Evolutionary conservation across 1,140 invertebrate genomes (phyloP).

Genomic region (Musca domestica): DNA sequence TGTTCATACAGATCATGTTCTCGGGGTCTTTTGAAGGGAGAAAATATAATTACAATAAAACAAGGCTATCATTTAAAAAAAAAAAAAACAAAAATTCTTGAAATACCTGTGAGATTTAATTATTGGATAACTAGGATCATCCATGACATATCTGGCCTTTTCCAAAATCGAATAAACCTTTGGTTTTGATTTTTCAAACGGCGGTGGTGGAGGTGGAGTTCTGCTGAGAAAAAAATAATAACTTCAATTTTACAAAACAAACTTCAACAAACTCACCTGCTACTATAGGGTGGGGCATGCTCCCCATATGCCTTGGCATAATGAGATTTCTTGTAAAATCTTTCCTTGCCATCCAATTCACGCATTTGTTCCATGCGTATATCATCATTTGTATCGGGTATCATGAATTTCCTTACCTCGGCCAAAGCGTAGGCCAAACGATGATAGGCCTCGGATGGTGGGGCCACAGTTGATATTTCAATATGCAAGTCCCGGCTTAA

Average conservation of each 20-base stretch:
- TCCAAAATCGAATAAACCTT: conserved; percentile 82
- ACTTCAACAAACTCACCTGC: conserved; percentile 32
- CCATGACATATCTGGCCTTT: conserved; percentile 75
- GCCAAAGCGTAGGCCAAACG: conserved; percentile 84
- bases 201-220: conserved; percentile 47
- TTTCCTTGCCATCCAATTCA: conserved; percentile 60
- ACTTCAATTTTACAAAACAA: not conserved
- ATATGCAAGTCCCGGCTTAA: conserved; percentile 91
- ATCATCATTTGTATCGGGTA: conserved; percentile 75
- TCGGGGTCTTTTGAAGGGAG: conserved; percentile 33
- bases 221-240: conserved; percentile 25
- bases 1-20: conserved; percentile 50
- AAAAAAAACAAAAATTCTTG: not conserved
- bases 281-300: conserved; percentile 41
- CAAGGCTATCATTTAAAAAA: too few species aligned
- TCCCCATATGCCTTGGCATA: conserved; percentile 49
- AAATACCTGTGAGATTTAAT: conserved; percentile 45
- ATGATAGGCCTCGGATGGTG: conserved; percentile 88
- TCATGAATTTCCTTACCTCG: conserved; percentile 70
- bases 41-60: not conserved
- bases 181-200: conserved; percentile 56
- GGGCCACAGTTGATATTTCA: conserved; percentile 84
- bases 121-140: conserved; percentile 64
- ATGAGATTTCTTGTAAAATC: conserved; percentile 49
- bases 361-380: conserved; percentile 75